Base-by-base conservation (phyloP, 2,888 invertebrate genomes). In the Aphodius granarius region DNA sequence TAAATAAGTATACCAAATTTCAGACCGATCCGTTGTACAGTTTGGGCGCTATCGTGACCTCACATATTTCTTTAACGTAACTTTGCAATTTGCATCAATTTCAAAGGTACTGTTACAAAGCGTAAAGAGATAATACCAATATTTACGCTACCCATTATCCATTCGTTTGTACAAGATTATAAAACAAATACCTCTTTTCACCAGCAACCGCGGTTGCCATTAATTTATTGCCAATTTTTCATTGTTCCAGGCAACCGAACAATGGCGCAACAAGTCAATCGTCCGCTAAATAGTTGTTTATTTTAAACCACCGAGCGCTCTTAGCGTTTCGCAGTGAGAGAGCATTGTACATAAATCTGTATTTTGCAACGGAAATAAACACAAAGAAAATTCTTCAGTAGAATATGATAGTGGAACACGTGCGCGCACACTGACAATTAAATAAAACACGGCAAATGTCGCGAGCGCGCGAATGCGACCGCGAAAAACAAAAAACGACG, bases 341-440 rank as follows among this genome's bases (percentile, higher is more conserved):
- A 65, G 22, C 68, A n/a, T n/a, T n/a, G n/a, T n/a, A 22, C 15
- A 68, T 68, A 68, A 68, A 68, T 68, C 68, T 68, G 17, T 21
- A 19, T 68, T 68, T 68, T 68, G 20, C 68, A 68, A 68, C 18
- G 13, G 68, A 68, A 68, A 68, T 22, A 9, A 68, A 43, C 68
- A 68, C 68, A 68, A 68, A 68, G 68, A 19, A 68, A 68, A 68
- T 68, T 68, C 68, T 22, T 21, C 68, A 6, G 68, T 19, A 21
- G 68, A 21, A 68, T 68, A 68, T 68, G 20, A 68, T 68, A 68
- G 6, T 68, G 22, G 20, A 68, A 68, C 68, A 68, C 68, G 22
- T 22, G 68, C 22, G 68, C 68, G 22, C 68, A 18, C 43, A 43
- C n/a, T n/a, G 43, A 20, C 22, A 68, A 68, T 68, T 68, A 68